Evolutionary conservation across 2,888 invertebrate genomes (phyloP).

Genomic region (Scotopteryx bipunctaria): DNA sequence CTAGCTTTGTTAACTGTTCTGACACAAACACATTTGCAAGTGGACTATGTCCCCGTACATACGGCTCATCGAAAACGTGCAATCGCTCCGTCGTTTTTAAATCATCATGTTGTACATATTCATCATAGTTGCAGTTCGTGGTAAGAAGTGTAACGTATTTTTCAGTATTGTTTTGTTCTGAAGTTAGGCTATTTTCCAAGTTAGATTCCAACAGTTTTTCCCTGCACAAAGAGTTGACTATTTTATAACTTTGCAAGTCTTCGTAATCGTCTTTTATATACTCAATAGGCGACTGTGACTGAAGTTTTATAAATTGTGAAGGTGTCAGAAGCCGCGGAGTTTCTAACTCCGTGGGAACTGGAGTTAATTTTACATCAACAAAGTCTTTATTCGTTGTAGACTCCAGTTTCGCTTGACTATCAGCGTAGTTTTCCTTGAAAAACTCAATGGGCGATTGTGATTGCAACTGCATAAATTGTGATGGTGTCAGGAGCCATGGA

Average conservation of each 20-base stretch:
- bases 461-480: conserved; percentile 42
- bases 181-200: conserved; percentile 32
- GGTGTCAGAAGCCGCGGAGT: conserved; percentile 55
- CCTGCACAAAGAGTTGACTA: conserved; percentile 70
- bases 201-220: conserved; percentile 55
- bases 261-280: conserved; percentile 63
- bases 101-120: conserved; percentile 10
- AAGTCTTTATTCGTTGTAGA: conserved; percentile 74
- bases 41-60: conserved; percentile 58
- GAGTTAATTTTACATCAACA: conserved; percentile 74
- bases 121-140: conserved; percentile 14
- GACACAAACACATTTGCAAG: conserved; percentile 64
- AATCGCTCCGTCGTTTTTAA: conserved; percentile 21
- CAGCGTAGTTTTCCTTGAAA: conserved; percentile 65
- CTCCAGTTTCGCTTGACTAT: no score
- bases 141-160: conserved; percentile 37
- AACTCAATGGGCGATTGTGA: conserved; percentile 20
- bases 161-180: conserved; percentile 9
- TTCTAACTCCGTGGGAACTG: conserved; percentile 67
- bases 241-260: conserved; percentile 76
- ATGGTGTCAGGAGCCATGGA: conserved; percentile 54
- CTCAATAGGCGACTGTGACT: conserved; percentile 19
- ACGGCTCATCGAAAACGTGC: conserved; percentile 36
- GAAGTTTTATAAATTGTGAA: conserved; percentile 43
- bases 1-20: conserved; percentile 73